phyloP scores from a whole-genome alignment of 2,888 invertebrate genomes.

The Heteropelma amictum region DNA sequence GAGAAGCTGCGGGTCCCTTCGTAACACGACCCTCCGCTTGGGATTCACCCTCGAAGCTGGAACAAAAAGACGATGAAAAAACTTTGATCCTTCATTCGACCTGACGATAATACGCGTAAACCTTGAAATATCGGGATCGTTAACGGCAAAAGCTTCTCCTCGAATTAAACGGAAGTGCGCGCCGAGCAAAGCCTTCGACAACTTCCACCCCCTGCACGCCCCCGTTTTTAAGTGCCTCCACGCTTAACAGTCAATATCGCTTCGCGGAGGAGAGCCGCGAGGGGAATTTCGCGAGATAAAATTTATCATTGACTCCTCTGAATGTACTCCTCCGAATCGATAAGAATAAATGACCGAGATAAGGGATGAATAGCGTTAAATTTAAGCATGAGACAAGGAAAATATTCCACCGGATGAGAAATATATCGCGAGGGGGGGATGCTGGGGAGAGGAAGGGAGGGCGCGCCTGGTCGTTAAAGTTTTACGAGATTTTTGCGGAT shows the following conservation, averaged over 20 bases:
- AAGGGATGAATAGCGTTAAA: not conserved
- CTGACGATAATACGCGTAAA: not conserved
- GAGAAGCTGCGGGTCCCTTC: slow-evolving; percentile 84
- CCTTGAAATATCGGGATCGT: slow-evolving; percentile 31
- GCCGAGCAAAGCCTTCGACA: slow-evolving; percentile 2
- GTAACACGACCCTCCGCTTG: slow-evolving; percentile 86
- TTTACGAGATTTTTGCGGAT: slow-evolving; percentile 44
- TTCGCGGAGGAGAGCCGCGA: not conserved
- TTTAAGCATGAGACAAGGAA: not conserved
- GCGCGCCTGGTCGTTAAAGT: slow-evolving; percentile 15
- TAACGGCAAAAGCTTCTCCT: slow-evolving; percentile 31
- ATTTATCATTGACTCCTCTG: slow-evolving; percentile 24
- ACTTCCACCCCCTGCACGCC: not conserved
- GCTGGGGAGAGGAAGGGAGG: not conserved
- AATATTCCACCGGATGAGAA: slow-evolving; percentile 8
- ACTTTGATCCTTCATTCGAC: slow-evolving; percentile 35
- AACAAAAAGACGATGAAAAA: slow-evolving; percentile 57
- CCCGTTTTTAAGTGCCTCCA: slow-evolving; percentile 7
- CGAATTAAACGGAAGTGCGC: slow-evolving; percentile 26
- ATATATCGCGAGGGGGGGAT: not conserved
- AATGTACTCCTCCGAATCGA: no score
- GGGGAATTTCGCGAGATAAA: slow-evolving; percentile 20
- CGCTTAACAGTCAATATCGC: slow-evolving; percentile 16
- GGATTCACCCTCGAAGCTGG: slow-evolving; percentile 79
- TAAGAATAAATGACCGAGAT: not conserved